Percentiles rank a stretch among this genome's conserved stretches.
These are phyloP conservation scores for Copidosoma floridanum DNA, from an alignment of 1,140 invertebrate species.

Conservation along the genomic window DNA sequence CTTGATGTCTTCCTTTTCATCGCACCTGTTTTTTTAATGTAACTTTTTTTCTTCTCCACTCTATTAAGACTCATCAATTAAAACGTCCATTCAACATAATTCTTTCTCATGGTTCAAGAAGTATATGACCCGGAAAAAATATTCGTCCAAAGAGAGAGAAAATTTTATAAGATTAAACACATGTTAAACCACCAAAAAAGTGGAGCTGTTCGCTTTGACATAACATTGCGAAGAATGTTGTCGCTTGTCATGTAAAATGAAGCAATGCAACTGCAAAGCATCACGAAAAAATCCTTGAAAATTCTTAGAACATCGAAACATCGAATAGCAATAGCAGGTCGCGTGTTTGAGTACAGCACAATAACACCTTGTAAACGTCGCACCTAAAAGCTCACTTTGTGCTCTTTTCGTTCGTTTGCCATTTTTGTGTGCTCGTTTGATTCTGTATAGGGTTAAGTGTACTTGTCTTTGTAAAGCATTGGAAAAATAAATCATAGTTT, in stretches of 20 bases:
- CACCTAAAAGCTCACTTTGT: conserved; percentile 2
- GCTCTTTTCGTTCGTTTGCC: not conserved
- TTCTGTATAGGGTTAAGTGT: no score
- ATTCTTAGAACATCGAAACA: no score
- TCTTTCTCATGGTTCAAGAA: not conserved
- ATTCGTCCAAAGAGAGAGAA: no score
- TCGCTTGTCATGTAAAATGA: not conserved
- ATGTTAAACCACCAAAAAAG: no score
- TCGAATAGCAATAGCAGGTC: not conserved
- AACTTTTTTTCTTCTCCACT: not conserved
- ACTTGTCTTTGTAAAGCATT: no score
- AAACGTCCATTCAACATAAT: not conserved
- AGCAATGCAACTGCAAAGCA: not conserved
- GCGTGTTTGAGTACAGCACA: conserved; percentile 17
- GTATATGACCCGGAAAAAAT: not conserved
- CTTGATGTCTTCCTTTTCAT: not conserved
- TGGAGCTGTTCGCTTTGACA: no score
- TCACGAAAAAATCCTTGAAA: conserved; percentile 9
- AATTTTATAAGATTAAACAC: no score
- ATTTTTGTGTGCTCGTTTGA: not conserved
- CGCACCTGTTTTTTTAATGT: no score
- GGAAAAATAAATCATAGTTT: no score
- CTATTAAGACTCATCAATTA: not conserved
- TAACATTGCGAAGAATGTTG: no score
- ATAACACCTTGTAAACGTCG: conserved; percentile 28